A percentile compares a stretch with the other conserved stretches of the same genome.
phyloP scores from a whole-genome alignment of 2,113 vertebrate species.

The Sylvicapra grimmia region DNA sequence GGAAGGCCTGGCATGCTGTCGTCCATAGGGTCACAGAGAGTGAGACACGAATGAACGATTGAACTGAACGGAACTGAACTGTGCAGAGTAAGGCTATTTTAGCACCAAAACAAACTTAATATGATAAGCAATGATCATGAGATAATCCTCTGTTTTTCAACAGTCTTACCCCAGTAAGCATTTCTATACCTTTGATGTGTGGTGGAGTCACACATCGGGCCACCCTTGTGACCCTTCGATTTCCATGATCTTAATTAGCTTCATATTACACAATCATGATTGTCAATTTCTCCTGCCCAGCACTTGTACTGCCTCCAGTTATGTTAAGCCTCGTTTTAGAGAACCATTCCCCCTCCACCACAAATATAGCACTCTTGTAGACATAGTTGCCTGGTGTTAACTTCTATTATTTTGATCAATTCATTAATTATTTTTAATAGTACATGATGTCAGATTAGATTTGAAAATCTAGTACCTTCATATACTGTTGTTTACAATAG shows the following conservation, averaged over 20 bases:
- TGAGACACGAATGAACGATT: fast-evolving
- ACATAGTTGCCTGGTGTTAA: background rate
- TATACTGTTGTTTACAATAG: background rate
- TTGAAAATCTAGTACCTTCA: background rate
- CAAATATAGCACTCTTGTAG: background rate
- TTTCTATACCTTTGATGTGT: background rate
- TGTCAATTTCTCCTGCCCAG: background rate
- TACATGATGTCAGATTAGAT: background rate
- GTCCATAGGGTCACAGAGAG: background rate
- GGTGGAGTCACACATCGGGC: background rate
- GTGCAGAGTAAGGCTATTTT: background rate
- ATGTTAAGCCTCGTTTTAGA: background rate
- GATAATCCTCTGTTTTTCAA: background rate
- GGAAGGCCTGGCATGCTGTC: background rate
- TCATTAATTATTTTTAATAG: background rate
- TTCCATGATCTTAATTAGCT: background rate
- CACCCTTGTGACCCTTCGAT: background rate
- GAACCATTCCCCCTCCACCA: background rate
- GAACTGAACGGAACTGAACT: background rate
- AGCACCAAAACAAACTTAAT: background rate
- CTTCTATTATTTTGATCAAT: background rate
- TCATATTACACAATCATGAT: too few relatives aligned
- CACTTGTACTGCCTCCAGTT: background rate
- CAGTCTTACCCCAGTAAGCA: background rate
- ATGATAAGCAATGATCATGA: background rate